Conservation (phyloP, 2,888 invertebrate genomes). For the Leptinotarsa tumamoca region DNA sequence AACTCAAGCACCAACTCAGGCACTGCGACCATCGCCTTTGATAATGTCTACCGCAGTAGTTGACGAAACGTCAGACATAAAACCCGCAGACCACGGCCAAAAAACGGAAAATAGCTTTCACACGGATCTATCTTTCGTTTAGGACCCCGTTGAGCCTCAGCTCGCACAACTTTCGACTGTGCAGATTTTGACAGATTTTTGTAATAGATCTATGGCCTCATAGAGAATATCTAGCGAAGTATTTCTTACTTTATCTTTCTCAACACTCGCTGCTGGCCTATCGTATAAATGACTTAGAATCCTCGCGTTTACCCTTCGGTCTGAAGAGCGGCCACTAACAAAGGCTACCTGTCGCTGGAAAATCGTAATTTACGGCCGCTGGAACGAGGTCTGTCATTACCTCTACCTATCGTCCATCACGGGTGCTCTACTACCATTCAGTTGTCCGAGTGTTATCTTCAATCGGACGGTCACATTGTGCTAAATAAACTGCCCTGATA, state of each 20-base stretch:
- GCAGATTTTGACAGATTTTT: no score
- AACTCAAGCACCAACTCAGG: no score
- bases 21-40: no score
- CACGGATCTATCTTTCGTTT: no score
- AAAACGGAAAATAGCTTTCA: no score
- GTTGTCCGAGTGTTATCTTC: constrained; percentile 56
- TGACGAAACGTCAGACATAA: no score
- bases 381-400: constrained; percentile 61
- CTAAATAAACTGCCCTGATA: constrained; percentile 49
- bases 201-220: no score
- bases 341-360: constrained; percentile 60
- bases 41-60: no score
- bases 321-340: constrained; percentile 44
- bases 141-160: no score
- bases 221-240: no score
- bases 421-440: constrained; percentile 58
- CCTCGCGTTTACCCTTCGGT: not conserved
- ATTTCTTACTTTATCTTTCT: not conserved
- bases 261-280: not conserved
- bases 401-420: constrained; percentile 60
- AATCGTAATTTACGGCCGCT: constrained; percentile 61
- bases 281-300: not conserved
- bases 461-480: constrained; percentile 53
- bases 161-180: no score
- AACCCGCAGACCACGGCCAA: no score